These are phyloP conservation scores for Stenoptilia bipunctidactyla DNA, from an alignment of 2,888 invertebrate genomes.

Conservation along the genomic window DNA sequence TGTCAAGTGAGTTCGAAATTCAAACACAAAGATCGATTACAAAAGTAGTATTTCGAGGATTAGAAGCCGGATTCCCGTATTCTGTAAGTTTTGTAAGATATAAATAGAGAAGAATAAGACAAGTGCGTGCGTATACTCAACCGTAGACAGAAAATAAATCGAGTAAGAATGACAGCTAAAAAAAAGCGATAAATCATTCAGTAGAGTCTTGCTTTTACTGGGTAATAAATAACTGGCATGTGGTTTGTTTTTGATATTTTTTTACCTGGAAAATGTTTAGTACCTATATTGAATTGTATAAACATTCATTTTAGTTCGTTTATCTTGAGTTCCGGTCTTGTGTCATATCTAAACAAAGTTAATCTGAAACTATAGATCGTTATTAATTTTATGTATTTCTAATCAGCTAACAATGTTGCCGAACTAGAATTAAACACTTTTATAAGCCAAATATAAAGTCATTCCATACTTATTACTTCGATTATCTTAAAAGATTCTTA, in stretches of 20 bases:
- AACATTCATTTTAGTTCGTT: no score
- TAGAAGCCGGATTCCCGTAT: slow-evolving; percentile 40
- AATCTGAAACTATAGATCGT: no score
- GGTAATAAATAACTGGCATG: slow-evolving; percentile 25
- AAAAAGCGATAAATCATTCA: slow-evolving; percentile 39
- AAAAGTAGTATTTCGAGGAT: slow-evolving; percentile 25
- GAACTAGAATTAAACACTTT: no score
- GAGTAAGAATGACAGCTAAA: slow-evolving; percentile 25
- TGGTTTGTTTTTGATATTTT: slow-evolving; percentile 25
- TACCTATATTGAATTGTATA: slow-evolving; percentile 1
- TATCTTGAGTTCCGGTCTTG: no score
- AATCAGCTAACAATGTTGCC: no score
- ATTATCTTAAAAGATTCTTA: no score
- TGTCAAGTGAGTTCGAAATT: no score
- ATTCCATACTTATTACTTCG: no score
- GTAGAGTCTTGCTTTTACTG: slow-evolving; percentile 28
- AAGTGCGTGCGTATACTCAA: slow-evolving; percentile 33
- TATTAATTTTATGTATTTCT: no score
- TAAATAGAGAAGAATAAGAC: slow-evolving; percentile 48
- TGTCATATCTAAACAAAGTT: no score
- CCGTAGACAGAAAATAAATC: slow-evolving; percentile 41
- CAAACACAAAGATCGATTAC: no score
- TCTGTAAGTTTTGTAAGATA: slow-evolving; percentile 41
- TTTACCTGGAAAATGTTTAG: slow-evolving; percentile 14
- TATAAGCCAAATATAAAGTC: no score